phyloP scores from a whole-genome alignment of 1,140 invertebrate genomes.

The Pogonognathellus flavescens region DNA sequence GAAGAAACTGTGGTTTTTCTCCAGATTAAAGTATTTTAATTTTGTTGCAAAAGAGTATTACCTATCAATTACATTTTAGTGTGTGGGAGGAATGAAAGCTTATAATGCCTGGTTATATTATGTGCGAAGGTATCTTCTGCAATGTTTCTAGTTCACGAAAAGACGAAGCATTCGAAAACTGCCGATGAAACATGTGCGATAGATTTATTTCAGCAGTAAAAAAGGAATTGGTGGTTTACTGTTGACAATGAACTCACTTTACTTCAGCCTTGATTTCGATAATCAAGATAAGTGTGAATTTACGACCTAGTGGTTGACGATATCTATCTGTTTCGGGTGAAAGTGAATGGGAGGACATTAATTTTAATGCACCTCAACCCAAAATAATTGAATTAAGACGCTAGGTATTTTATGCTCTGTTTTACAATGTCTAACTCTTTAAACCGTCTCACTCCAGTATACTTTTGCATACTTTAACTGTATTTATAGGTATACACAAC shows the following conservation, averaged over 20 bases:
- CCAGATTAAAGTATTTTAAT: conserved; percentile 3
- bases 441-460: too few relatives aligned
- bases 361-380: not conserved
- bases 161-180: not conserved
- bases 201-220: conserved; percentile 9
- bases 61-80: conserved; percentile 6
- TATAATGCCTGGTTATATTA: not conserved
- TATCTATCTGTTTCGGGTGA: not conserved
- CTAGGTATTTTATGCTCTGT: too few relatives aligned
- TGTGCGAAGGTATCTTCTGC: too few relatives aligned
- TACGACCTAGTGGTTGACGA: not conserved
- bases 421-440: too few relatives aligned
- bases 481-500: too few relatives aligned
- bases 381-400: conserved; percentile 11
- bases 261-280: conserved; percentile 2
- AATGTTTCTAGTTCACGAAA: not conserved
- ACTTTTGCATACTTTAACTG: too few relatives aligned
- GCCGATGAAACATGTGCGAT: not conserved
- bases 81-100: conserved; percentile 28
- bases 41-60: conserved; percentile 16
- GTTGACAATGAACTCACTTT: conserved; percentile 30
- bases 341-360: not conserved
- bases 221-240: conserved; percentile 24
- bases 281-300: conserved; percentile 13
- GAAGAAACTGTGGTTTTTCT: too few relatives aligned